Base-by-base conservation (phyloP, 2,888 invertebrate species). In the Biston betularia region DNA sequence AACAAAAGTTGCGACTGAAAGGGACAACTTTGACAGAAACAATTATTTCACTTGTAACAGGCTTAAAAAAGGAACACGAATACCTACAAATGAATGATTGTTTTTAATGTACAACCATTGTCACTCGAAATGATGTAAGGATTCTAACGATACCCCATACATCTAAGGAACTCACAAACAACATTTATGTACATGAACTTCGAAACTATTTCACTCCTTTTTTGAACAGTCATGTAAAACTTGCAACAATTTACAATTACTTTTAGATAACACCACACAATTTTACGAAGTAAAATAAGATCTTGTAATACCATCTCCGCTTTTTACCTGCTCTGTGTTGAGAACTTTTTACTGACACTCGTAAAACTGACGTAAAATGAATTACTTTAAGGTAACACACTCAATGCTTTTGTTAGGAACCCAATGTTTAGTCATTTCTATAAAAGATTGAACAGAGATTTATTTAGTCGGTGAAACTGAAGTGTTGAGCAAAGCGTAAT, bases 361-460 rank as follows among this genome's bases (percentile, higher is more conserved):
- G 67, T 75, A 75, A 75, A 75, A 71, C 10, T 11, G 52, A 38
- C 59, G 55, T 75, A 65, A 73, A 72, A 72, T 64, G 57, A 63
- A 48, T 48, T 58, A 48, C 46, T 68, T 65, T 49, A 58, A 54
- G 52, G 62, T 65, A 46, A 64, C 67, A 55, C 55, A 46, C 33
- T 44, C 65, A 60, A 65, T 55, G 45, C 59, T 38, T 60, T 44
- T 55, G 49, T 44, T 44, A 40, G 54, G 12, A 3, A 49, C 35
- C n/a, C 33, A 53, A 61, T 53, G 52, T 33, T 33, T 33, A 33
- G 33, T 33, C 9, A 33, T 6, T 34, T 14, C 57, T 24, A 57
- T 57, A 57, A 57, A 57, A 38, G 15, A 34, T 48, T 57, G 38
- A 57, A 24, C 38, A 6, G 15, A 15, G 38, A 9, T n/a, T 44